Evolutionary conservation across 2,888 invertebrate species (phyloP).

Genomic region (Lasioglossum leucozonium): DNA sequence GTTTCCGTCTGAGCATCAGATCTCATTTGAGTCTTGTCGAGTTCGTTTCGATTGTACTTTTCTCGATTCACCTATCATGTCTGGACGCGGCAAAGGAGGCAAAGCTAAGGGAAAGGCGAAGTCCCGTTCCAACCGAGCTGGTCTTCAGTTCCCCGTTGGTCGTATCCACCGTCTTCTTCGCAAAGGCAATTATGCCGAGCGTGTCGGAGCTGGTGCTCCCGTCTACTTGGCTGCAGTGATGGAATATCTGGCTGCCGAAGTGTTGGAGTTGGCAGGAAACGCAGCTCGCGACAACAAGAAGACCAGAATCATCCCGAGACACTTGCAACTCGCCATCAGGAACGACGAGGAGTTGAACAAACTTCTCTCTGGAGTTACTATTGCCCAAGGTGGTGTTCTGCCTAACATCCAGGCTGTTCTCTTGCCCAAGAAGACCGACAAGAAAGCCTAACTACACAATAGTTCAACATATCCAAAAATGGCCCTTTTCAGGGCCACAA

Average conservation of each 20-base stretch:
- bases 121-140: constrained; percentile 86
- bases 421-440: constrained; percentile 89
- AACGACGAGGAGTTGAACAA: constrained; percentile 93
- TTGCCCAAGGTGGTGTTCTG: constrained; percentile 93
- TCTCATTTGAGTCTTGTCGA: not conserved
- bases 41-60: not conserved
- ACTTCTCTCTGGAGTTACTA: constrained; percentile 90
- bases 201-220: constrained; percentile 86
- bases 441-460: constrained; percentile 64
- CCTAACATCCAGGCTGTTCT: constrained; percentile 91
- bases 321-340: constrained; percentile 89
- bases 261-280: constrained; percentile 89
- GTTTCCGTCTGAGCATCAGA: not conserved
- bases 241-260: constrained; percentile 90
- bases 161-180: constrained; percentile 87
- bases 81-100: constrained; percentile 76
- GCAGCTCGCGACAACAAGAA: constrained; percentile 90
- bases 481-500: constrained; percentile 60
- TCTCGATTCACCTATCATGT: constrained; percentile 56
- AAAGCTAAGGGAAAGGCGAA: constrained; percentile 85
- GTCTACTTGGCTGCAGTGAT: constrained; percentile 87
- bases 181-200: constrained; percentile 88
- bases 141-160: constrained; percentile 87
- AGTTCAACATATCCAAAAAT: constrained; percentile 45
- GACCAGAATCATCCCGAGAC: constrained; percentile 83